Evolutionary conservation across 2,888 invertebrate species (phyloP), one percentile per base, ranked within the genome.

Genomic region (Callimorpha dominula): DNA sequence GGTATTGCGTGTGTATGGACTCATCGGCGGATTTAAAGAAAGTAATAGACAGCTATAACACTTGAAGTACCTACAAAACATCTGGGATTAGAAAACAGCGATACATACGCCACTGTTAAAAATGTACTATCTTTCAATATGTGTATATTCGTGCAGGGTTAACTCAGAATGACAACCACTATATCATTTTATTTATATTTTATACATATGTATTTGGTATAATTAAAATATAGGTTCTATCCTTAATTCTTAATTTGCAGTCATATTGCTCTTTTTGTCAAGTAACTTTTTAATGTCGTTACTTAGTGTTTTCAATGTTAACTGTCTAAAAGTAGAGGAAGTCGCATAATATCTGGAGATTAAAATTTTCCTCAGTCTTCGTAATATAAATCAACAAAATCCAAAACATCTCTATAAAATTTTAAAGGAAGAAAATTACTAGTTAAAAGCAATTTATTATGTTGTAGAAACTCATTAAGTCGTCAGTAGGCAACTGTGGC

Each of bases 381-480:
- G 31, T 31, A 2, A 54, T 49, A 52, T 40, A 50, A 52, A 11
- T 40, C 52, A 8, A 17, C n/a, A n/a, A n/a, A n/a, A n/a, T n/a
- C n/a, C n/a, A n/a, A 31, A 52, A 17, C 40, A 43, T 54, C 4
- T 67, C 17, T 43, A 12, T 43, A n/a, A 46, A 57, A 31, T 46
- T 15, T 4, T 31, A 15, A 17, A 15, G 17, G 43, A 63, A 31
- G 11, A 54, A n/a, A 68, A 43, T 40, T 43, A 43, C 57, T 50
- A 63, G 42, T 52, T 62, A 69, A 75, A 83, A 83, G 81, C 77
- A 82, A 84, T 81, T 84, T 84, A 75, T 78, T 80, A 81, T 82
- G 80, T 81, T 84, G 85, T 85, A 86, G 85, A 85, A 87, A 87
- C 86, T 88, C 88, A 90, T 89, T 89, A 89, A 84, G 80, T 80